These are phyloP conservation scores for Maniola hyperantus DNA, from an alignment of 2,888 invertebrate genomes.

Conservation along the genomic window DNA sequence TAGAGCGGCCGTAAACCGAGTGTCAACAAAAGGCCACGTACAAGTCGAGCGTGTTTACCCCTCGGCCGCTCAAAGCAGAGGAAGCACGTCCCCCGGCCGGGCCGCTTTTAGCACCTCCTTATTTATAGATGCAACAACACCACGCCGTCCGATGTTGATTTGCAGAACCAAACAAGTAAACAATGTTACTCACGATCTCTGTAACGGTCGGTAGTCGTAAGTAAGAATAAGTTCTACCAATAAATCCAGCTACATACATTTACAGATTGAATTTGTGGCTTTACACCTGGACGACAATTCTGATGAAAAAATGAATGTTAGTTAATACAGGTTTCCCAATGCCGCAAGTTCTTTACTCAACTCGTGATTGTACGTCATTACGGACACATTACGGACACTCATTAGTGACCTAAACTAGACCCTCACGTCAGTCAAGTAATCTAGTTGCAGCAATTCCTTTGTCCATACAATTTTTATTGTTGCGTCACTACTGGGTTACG, in stretches of 20 bases:
- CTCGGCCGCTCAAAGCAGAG: conserved; percentile 77
- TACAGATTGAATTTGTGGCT: conserved; percentile 1
- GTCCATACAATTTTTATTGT: conserved; percentile 77
- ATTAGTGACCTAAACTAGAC: conserved; percentile 59
- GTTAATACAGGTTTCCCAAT: background rate
- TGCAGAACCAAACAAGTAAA: conserved; percentile 74
- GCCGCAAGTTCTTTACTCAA: conserved; percentile 1
- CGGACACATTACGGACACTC: conserved; percentile 46
- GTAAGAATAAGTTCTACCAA: conserved; percentile 16
- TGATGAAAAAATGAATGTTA: background rate
- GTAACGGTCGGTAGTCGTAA: conserved; percentile 27
- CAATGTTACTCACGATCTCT: conserved; percentile 57
- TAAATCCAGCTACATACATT: conserved; percentile 8
- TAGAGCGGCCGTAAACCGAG: conserved; percentile 70
- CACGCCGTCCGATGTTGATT: conserved; percentile 66
- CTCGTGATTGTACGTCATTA: conserved; percentile 38
- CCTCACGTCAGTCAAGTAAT: conserved; percentile 61
- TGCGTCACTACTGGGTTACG: conserved; percentile 71
- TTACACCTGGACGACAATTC: background rate
- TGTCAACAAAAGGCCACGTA: conserved; percentile 78
- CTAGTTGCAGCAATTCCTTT: conserved; percentile 72
- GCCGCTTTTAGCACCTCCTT: conserved; percentile 82
- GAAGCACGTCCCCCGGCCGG: conserved; percentile 77
- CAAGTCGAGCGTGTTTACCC: conserved; percentile 72
- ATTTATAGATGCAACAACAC: conserved; percentile 77